Evolutionary conservation across 2,797 vertebrate species (phyloP), one percentile per base, ranked within the genome.

Genomic region (Bradypus variegatus): DNA sequence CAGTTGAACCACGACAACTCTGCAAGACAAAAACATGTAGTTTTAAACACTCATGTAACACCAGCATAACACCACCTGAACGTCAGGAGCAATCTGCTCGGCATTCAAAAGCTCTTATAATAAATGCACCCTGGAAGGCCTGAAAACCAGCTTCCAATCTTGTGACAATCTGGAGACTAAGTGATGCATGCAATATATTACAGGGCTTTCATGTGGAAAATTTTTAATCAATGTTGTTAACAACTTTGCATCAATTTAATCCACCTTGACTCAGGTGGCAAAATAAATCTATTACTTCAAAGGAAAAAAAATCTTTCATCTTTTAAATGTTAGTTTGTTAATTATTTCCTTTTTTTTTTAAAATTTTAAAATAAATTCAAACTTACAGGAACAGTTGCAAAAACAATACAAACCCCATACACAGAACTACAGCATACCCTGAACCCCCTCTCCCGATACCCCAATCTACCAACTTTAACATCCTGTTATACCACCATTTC

Each of bases 1-100:
- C 99, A 99, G 98, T 99, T 99, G 96, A 99, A 97, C 99, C 99
- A 99, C 41, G 98, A 99, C 94, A 99, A 94, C 16, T 99, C 99
- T 99, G 98, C 2, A 97, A 97, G 94, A 94, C 83, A 97, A 70
- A 96, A 96, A 93, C 60, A 70, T 4, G 85, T 33, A 36, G 62
- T 58, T 88, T 86, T 95, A 79, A 90, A 87, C 64, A 72, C 50
- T 72, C 82, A 9, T 6, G 78, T 36, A 5, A 70, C 76, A 36
- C 38, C 38, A 38, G 70, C 45, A 53, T 58, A 65, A 21, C 1
- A 25, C 73, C 27, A 45, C 87, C 79, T 77, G 50, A 3, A 4
- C 7, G 50, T 41, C 0, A 3, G 33, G 33, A 86, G 75, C 16
- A 10, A 25, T 8, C 64, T 13, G 60, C 84, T 89, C 21, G 31